Evolutionary conservation across 1,140 invertebrate genomes (phyloP).

Genomic region (Pogonognathellus flavescens): DNA sequence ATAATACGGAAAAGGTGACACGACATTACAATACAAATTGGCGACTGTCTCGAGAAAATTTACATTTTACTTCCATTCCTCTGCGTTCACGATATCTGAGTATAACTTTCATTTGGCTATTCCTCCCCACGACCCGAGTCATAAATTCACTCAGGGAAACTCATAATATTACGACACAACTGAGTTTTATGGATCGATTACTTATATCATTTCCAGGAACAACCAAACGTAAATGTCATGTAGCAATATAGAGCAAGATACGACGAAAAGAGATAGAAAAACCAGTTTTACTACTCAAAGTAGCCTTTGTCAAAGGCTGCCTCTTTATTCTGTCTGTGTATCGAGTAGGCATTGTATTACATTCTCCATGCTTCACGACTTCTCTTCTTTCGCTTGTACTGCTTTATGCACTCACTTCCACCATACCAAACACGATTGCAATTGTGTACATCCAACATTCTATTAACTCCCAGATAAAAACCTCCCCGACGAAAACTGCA

Average conservation of each 20-base stretch:
- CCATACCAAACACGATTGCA: too few relatives aligned
- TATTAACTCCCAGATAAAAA: too few relatives aligned
- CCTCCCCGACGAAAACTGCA: too few relatives aligned
- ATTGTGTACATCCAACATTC: too few relatives aligned
- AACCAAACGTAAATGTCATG: background rate
- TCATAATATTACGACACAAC: conserved; percentile 10
- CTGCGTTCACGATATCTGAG: background rate
- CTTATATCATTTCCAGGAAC: conserved; percentile 2
- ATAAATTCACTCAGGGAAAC: conserved; percentile 12
- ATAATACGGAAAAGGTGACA: conserved; percentile 36
- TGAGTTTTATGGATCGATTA: conserved; percentile 39
- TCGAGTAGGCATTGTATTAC: too few relatives aligned
- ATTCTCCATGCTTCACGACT: too few relatives aligned
- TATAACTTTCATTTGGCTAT: background rate
- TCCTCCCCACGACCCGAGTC: background rate
- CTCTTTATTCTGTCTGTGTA: background rate
- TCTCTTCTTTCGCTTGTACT: too few relatives aligned
- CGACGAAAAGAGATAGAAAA: too few relatives aligned
- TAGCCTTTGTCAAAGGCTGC: background rate
- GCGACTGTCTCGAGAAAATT: background rate
- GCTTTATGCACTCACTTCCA: too few relatives aligned
- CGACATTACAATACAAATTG: conserved; percentile 42
- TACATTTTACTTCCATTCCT: conserved; percentile 18
- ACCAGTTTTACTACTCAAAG: background rate
- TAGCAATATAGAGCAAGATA: background rate